phyloP scores from a whole-genome alignment of 2,113 vertebrate genomes.

The Amblyopsis rosae region DNA sequence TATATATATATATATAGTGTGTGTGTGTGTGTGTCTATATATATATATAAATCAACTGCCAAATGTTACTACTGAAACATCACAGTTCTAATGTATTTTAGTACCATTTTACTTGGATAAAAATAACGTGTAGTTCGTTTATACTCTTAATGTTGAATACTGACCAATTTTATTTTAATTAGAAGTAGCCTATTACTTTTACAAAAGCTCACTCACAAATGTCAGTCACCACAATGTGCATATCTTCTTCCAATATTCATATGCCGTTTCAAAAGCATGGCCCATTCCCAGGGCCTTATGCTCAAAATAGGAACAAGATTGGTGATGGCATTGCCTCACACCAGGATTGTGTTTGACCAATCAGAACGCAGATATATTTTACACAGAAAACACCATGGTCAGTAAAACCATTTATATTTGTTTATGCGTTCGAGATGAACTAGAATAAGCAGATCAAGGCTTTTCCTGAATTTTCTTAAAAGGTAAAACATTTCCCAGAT shows the following conservation, averaged over 20 bases:
- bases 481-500: not conserved
- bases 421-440: conserved; percentile 11
- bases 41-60: no score
- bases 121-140: no score
- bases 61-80: no score
- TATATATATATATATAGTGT: no score
- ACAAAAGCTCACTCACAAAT: conserved; percentile 74
- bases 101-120: no score
- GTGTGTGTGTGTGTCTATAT: no score
- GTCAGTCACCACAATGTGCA: conserved; percentile 63
- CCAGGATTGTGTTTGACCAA: conserved; percentile 40
- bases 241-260: conserved; percentile 47
- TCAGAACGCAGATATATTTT: conserved; percentile 32
- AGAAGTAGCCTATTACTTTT: conserved; percentile 68
- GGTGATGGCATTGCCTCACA: conserved; percentile 18
- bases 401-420: conserved; percentile 13
- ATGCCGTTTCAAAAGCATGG: conserved; percentile 47
- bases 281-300: conserved; percentile 14
- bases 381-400: conserved; percentile 34
- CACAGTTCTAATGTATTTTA: no score
- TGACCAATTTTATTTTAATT: conserved; percentile 77
- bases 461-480: conserved; percentile 17
- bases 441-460: conserved; percentile 27
- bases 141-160: conserved; percentile 46
- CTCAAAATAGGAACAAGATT: conserved; percentile 11